Base-by-base conservation (phyloP, 2,888 invertebrate genomes). In the Drosophila dives region DNA sequence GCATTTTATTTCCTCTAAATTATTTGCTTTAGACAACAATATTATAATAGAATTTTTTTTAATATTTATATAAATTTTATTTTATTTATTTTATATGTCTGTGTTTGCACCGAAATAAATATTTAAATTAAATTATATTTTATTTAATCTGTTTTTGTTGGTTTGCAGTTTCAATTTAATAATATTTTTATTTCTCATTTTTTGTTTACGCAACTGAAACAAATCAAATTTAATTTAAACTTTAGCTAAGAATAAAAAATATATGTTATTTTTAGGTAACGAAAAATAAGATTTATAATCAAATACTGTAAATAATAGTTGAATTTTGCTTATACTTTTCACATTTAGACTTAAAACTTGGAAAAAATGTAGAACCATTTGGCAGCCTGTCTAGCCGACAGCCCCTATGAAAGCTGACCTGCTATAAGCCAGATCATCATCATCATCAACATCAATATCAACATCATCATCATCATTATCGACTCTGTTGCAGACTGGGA, bases 401-500 rank as follows among this genome's bases (percentile, higher is more conserved):
- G 69, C 72, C 77, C 75, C 80, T 77, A 70, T 72, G 33, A 69
- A 75, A 69, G 72, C 66, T 70, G 80, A 84, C 75, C 85, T 83
- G 81, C 86, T 86, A 86, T 86, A 86, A 85, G 85, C 74, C 83
- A 85, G 86, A 83, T 83, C 85, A 77, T 50, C 66, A 62, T 71
- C 50, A 11, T 48, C 48, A 26, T 26, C 38, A 58, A 29, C 49
- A 26, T 40, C 32, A 7, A 34, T 29, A 17, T 33, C 36, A 32
- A 38, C 66, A 23, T 20, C 38, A 51, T 45, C 23, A 6, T 45
- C 26, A 26, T 49, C 49, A 17, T 49, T 26, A 49, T 49, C 26
- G 68, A 70, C 62, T 77, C 67, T 50, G 60, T 67, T 55, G 64
- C 60, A 61, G 78, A 86, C 68, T 86, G 85, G 85, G 83, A 87